These are phyloP conservation scores for Stichopus chloronotus DNA, from an alignment of 35 echinoderm and acorn worm genomes.

Conservation along the genomic window DNA sequence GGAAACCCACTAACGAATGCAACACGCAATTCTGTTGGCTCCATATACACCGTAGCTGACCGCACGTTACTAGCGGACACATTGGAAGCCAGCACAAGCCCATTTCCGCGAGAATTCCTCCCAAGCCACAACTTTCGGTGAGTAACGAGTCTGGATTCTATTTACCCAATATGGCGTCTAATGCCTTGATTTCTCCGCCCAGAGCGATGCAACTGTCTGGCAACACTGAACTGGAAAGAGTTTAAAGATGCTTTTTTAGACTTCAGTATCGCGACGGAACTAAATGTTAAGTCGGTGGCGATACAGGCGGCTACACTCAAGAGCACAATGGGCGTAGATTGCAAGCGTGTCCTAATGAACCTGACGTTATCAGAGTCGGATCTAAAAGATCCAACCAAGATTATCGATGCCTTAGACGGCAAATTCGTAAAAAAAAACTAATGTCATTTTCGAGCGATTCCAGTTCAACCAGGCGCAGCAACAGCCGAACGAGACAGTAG, in stretches of 20 bases:
- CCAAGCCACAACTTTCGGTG: neutral
- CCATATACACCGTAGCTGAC: neutral
- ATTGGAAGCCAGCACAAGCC: neutral
- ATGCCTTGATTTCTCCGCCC: slow-evolving; percentile 38
- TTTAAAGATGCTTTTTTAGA: slow-evolving; percentile 30
- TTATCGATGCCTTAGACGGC: neutral
- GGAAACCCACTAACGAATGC: neutral
- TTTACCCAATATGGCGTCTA: neutral
- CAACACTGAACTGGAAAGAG: slow-evolving; percentile 34
- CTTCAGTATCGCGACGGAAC: slow-evolving; percentile 28
- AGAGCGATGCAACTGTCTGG: slow-evolving; percentile 45
- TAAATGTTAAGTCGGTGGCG: neutral
- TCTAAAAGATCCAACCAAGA: slow-evolving; percentile 28
- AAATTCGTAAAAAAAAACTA: slow-evolving; percentile 26
- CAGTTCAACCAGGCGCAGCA: neutral
- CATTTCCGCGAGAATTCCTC: neutral
- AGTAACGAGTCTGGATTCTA: neutral
- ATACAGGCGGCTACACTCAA: slow-evolving; percentile 9
- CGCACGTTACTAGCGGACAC: neutral
- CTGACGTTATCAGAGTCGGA: neutral
- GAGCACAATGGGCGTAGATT: slow-evolving; percentile 27
- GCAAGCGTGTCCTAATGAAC: slow-evolving; percentile 24
- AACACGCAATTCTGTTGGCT: neutral
- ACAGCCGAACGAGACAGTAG: neutral
- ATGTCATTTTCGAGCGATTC: slow-evolving; percentile 28